Evolutionary conservation across 2,113 vertebrate species (phyloP).

Genomic region (Alouatta palliata): DNA sequence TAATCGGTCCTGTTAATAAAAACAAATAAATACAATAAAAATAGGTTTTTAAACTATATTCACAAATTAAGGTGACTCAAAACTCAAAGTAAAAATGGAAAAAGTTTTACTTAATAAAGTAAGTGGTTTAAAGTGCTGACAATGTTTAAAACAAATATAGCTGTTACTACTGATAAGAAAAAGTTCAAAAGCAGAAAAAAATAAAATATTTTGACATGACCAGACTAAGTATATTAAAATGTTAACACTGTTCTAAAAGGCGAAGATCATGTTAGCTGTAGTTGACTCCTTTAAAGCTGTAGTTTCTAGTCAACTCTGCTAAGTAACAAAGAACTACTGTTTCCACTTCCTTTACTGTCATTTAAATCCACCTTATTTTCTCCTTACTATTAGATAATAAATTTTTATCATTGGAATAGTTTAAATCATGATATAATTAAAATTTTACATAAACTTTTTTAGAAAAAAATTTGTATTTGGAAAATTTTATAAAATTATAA

Average conservation of each 20-base stretch:
- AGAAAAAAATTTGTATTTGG: neutral
- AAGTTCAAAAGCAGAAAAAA: slow-evolving; percentile 24
- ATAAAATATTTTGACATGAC: neutral
- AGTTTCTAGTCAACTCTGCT: neutral
- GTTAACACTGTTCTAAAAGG: neutral
- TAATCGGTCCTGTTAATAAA: neutral
- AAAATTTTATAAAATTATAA: neutral
- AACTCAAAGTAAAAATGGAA: slow-evolving; percentile 15
- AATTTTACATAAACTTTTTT: neutral
- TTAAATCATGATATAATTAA: neutral
- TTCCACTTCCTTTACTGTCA: neutral
- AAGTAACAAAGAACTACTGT: slow-evolving; percentile 16
- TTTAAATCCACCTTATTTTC: neutral
- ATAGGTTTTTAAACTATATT: neutral
- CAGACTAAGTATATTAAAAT: slow-evolving; percentile 44
- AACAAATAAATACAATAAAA: neutral
- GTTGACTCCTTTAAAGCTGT: neutral
- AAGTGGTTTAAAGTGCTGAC: neutral
- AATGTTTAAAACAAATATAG: neutral
- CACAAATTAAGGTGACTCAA: neutral
- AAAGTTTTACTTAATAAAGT: neutral
- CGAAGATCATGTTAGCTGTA: neutral
- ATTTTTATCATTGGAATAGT: slow-evolving; percentile 15
- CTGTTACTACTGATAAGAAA: neutral
- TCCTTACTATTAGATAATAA: neutral